These are phyloP conservation scores for Tympanoctomys barrerae DNA, from an alignment of 2,797 vertebrate genomes.

Conservation along the genomic window DNA sequence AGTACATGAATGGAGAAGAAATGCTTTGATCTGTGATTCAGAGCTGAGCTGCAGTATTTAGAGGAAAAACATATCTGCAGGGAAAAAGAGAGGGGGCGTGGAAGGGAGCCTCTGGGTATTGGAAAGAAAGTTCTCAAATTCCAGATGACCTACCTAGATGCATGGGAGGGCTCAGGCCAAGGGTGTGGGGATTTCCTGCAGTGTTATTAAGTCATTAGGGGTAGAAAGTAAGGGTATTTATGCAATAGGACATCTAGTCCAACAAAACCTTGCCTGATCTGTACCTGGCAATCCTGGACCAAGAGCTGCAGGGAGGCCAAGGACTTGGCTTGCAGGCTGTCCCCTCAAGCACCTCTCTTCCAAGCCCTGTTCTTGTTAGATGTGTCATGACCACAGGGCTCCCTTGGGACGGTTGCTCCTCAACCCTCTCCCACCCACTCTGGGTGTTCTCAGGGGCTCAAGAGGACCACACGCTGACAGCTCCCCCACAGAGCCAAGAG, in stretches of 20 bases:
- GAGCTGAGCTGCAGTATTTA: constrained; percentile 79
- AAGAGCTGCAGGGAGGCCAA: neutral
- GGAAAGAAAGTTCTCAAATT: constrained; percentile 76
- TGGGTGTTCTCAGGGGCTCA: neutral
- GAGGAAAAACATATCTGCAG: constrained; percentile 74
- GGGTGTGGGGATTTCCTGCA: constrained; percentile 35
- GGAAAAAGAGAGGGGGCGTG: neutral
- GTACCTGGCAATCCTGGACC: constrained; percentile 45
- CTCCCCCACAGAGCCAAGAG: neutral
- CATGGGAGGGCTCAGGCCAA: constrained; percentile 56
- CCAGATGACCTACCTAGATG: constrained; percentile 77
- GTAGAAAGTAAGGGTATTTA: neutral
- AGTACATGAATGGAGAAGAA: constrained; percentile 84
- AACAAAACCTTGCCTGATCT: constrained; percentile 44
- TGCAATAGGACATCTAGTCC: constrained; percentile 15
- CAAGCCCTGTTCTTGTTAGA: neutral
- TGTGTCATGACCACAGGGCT: neutral
- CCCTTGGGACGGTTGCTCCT: too few species aligned
- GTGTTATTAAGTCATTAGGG: constrained; percentile 51
- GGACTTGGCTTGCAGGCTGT: neutral
- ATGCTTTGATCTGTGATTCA: constrained; percentile 87
- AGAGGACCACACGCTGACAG: neutral
- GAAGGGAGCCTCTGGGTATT: constrained; percentile 55
- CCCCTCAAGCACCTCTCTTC: neutral
- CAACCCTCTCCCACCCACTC: neutral